Percentiles rank a stretch among this genome's conserved stretches.
Conservation (phyloP, 2,113 vertebrate species). For the Electrona antarctica region DNA sequence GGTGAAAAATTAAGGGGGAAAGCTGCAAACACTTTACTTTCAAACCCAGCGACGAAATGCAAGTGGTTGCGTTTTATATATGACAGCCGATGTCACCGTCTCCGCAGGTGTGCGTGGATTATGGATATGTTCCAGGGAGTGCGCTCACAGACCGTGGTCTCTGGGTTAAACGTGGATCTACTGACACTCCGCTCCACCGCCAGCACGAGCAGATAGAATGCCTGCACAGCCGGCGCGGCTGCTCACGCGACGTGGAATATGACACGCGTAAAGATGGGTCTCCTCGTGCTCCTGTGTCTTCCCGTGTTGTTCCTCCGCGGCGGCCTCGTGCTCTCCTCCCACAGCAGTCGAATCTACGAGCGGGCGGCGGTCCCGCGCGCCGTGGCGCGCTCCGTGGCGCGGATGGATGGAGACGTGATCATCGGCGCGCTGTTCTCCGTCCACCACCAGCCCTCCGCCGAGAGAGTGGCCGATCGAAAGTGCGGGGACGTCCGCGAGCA, state of each 20-base stretch:
- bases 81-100: slow-evolving; percentile 2
- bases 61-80: slow-evolving; percentile 3
- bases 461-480: slow-evolving; percentile 95
- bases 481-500: slow-evolving; percentile 98
- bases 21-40: too few species aligned
- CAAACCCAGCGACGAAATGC: too few species aligned
- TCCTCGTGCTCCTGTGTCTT: slow-evolving; percentile 79
- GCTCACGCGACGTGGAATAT: slow-evolving; percentile 71
- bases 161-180: slow-evolving; percentile 65
- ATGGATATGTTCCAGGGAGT: slow-evolving; percentile 51
- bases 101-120: slow-evolving; percentile 62
- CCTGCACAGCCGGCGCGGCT: slow-evolving; percentile 53
- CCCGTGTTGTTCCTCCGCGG: slow-evolving; percentile 72
- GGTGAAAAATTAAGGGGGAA: too few species aligned
- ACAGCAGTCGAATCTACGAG: slow-evolving; percentile 70
- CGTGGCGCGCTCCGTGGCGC: slow-evolving; percentile 89
- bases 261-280: slow-evolving; percentile 85
- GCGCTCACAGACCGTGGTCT: slow-evolving; percentile 50
- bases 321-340: slow-evolving; percentile 54
- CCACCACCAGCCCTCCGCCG: slow-evolving; percentile 96
- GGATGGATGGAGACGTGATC: slow-evolving; percentile 97
- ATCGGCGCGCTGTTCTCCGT: slow-evolving; percentile 98
- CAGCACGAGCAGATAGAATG: slow-evolving; percentile 67
- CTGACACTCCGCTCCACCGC: slow-evolving; percentile 26
- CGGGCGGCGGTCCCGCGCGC: slow-evolving; percentile 79